Percentiles rank a stretch among this genome's conserved stretches.
Evolutionary conservation across 2,113 vertebrate species (phyloP).

Genomic region (Myodes glareolus): DNA sequence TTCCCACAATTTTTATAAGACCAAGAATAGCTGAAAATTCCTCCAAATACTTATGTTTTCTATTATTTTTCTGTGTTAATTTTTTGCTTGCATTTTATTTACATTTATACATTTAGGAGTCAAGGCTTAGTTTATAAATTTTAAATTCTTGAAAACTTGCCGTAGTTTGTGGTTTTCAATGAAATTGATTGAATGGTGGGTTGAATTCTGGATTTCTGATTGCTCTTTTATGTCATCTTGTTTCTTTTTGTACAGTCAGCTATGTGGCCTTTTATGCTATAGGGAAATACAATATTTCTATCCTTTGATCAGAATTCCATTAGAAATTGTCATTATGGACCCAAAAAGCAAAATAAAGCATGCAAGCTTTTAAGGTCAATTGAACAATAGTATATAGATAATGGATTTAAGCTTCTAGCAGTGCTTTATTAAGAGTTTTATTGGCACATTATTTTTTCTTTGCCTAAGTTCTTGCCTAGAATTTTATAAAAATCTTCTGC

Average conservation of each 20-base stretch:
- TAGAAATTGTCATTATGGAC: background rate
- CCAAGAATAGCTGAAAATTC: background rate
- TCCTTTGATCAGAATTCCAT: background rate
- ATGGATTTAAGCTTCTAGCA: background rate
- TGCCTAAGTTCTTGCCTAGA: background rate
- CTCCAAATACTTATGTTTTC: background rate
- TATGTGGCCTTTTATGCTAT: background rate
- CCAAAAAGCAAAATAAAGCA: background rate
- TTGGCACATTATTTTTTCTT: background rate
- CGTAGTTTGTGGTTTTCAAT: slow-evolving; percentile 32
- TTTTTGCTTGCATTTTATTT: background rate
- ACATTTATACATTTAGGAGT: background rate
- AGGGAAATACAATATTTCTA: background rate
- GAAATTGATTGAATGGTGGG: background rate
- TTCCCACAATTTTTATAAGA: background rate
- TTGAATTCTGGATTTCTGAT: background rate
- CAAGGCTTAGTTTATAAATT: background rate
- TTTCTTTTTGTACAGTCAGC: background rate
- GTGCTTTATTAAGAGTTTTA: background rate
- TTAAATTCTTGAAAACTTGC: background rate
- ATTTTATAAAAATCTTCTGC: background rate
- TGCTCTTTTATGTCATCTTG: background rate
- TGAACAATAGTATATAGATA: background rate
- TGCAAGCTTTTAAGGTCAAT: background rate
- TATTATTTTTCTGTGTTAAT: background rate